These are phyloP conservation scores for Alces alces DNA, from an alignment of 2,113 vertebrate genomes.

Conservation along the genomic window DNA sequence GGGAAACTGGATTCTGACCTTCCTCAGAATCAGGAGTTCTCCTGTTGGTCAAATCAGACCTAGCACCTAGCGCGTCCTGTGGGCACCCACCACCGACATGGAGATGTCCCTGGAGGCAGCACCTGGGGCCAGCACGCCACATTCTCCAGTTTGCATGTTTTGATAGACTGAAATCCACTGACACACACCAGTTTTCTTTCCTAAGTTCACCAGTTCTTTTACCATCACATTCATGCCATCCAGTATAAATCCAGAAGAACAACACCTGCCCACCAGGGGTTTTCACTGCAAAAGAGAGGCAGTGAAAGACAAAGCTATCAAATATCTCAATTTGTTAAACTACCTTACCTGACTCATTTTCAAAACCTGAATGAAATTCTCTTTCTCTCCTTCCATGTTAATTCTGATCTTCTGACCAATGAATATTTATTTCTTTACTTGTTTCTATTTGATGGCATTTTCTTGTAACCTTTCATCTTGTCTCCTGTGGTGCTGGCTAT, in stretches of 20 bases:
- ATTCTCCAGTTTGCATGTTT: background rate
- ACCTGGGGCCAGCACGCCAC: accelerated
- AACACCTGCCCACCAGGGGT: background rate
- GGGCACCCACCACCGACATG: background rate
- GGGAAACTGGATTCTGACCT: background rate
- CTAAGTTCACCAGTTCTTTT: background rate
- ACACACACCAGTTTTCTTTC: background rate
- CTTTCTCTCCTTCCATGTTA: background rate
- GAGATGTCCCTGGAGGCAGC: background rate
- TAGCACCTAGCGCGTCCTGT: background rate
- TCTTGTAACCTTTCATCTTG: background rate
- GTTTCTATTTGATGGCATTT: background rate
- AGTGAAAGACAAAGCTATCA: background rate
- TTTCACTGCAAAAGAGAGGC: background rate
- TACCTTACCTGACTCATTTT: background rate
- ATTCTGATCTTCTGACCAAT: background rate
- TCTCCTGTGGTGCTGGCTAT: background rate
- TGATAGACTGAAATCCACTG: background rate
- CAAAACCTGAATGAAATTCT: background rate
- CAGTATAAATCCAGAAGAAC: background rate
- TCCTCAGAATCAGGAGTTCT: background rate
- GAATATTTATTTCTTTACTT: background rate
- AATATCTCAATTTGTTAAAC: background rate
- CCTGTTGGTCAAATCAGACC: background rate
- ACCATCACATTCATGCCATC: background rate